Evolutionary conservation across 2,888 invertebrate genomes (phyloP).

Genomic region (Tineola bisselliella): DNA sequence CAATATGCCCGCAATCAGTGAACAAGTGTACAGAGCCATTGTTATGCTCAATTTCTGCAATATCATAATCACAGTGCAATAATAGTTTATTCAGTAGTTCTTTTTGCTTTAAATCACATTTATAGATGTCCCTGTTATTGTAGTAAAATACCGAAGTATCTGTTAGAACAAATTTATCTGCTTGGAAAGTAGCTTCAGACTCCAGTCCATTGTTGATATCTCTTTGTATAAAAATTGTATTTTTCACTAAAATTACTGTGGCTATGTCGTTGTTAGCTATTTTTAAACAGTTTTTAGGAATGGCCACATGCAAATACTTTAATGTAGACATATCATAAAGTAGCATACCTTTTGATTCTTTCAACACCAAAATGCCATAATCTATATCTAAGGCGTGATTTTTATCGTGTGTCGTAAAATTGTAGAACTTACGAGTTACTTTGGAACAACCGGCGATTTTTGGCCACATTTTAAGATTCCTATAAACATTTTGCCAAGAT

Average conservation of each 20-base stretch:
- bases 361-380: conserved; percentile 40
- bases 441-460: conserved; percentile 24
- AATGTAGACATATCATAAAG: conserved; percentile 39
- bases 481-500: conserved; percentile 45
- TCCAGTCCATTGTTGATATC: conserved; percentile 20
- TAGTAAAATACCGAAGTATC: conserved; percentile 33
- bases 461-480: conserved; percentile 40
- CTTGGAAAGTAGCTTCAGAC: conserved; percentile 39
- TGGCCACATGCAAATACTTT: conserved; percentile 40
- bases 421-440: conserved; percentile 37
- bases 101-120: conserved; percentile 30
- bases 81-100: conserved; percentile 33
- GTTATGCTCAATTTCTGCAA: conserved; percentile 39
- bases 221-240: conserved; percentile 37
- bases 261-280: conserved; percentile 38
- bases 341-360: conserved; percentile 36
- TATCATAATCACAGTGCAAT: conserved; percentile 35
- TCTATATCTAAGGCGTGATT: conserved; percentile 36
- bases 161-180: conserved; percentile 39
- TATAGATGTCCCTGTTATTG: conserved; percentile 36
- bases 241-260: conserved; percentile 35
- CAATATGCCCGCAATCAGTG: conserved; percentile 44
- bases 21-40: conserved; percentile 32
- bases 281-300: conserved; percentile 39
- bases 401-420: conserved; percentile 38